Evolutionary conservation across 2,888 invertebrate genomes (phyloP).

Genomic region (Drosophila tanythrix): DNA sequence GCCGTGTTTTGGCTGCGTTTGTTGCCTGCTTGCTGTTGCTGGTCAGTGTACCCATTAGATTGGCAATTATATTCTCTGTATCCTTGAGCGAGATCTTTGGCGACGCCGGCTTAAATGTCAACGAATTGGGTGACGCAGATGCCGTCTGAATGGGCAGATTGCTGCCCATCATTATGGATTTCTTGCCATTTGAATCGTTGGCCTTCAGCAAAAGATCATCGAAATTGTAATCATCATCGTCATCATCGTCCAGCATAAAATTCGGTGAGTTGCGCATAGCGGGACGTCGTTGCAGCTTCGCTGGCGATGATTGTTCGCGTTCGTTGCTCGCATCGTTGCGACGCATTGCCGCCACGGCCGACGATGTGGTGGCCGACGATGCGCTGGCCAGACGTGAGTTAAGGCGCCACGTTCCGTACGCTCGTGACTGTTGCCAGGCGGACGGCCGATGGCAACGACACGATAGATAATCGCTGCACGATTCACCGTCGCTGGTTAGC

Average conservation of each 20-base stretch:
- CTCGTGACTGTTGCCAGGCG: conserved; percentile 31
- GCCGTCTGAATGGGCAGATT: conserved; percentile 38
- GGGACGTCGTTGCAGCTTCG: conserved; percentile 27
- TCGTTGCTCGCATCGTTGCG: conserved; percentile 43
- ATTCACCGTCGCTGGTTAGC: conserved; percentile 66
- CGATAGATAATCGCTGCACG: conserved; percentile 60
- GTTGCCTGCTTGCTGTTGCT: conserved; percentile 41
- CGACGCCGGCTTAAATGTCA: conserved; percentile 80
- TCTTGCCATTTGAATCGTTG: conserved; percentile 57
- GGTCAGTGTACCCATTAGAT: conserved; percentile 87
- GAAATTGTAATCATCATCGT: conserved; percentile 93
- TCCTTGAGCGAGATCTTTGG: conserved; percentile 84
- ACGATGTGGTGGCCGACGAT: not conserved
- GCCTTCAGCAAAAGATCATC: conserved; percentile 87
- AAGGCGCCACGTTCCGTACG: not conserved
- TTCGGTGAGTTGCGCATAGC: conserved; percentile 78
- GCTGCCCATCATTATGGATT: not conserved
- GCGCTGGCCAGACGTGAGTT: conserved; percentile 1
- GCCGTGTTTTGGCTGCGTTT: conserved; percentile 33
- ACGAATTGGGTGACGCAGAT: conserved; percentile 65
- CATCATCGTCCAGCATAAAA: conserved; percentile 87
- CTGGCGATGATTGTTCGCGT: conserved; percentile 10
- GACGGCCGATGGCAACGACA: conserved; percentile 47
- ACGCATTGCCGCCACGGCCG: conserved; percentile 13
- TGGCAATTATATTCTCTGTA: conserved; percentile 88